These are phyloP conservation scores for Athalia cordata DNA, from an alignment of 2,888 invertebrate species.

Conservation along the genomic window DNA sequence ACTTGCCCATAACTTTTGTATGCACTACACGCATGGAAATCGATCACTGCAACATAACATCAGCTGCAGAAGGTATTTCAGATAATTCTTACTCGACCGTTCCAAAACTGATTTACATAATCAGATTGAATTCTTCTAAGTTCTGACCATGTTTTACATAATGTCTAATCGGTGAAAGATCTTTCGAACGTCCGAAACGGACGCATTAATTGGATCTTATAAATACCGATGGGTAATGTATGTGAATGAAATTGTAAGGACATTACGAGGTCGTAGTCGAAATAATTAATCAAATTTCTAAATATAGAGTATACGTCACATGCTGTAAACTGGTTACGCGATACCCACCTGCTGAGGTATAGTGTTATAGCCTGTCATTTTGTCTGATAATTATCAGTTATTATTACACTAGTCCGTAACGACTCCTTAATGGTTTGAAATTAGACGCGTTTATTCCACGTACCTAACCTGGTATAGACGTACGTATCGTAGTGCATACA, in stretches of 20 bases:
- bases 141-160: too few relatives aligned
- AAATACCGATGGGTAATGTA: background rate
- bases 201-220: background rate
- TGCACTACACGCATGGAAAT: too few relatives aligned
- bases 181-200: background rate
- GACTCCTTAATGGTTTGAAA: constrained; percentile 38
- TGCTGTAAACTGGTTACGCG: background rate
- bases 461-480: background rate
- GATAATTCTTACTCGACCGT: too few relatives aligned
- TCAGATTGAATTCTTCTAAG: background rate
- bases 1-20: too few relatives aligned
- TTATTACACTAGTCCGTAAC: constrained; percentile 25
- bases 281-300: constrained; percentile 68
- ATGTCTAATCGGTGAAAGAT: background rate
- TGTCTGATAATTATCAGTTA: constrained; percentile 28
- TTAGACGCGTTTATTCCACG: constrained; percentile 34
- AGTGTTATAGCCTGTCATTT: constrained; percentile 36
- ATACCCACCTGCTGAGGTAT: background rate
- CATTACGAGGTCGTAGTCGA: constrained; percentile 53
- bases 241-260: constrained; percentile 42
- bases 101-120: background rate
- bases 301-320: constrained; percentile 58
- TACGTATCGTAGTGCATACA: too few relatives aligned
- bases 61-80: too few relatives aligned
- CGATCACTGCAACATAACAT: too few relatives aligned